These are phyloP conservation scores for Brachylomia viminalis DNA, from an alignment of 2,888 invertebrate genomes.

Conservation along the genomic window DNA sequence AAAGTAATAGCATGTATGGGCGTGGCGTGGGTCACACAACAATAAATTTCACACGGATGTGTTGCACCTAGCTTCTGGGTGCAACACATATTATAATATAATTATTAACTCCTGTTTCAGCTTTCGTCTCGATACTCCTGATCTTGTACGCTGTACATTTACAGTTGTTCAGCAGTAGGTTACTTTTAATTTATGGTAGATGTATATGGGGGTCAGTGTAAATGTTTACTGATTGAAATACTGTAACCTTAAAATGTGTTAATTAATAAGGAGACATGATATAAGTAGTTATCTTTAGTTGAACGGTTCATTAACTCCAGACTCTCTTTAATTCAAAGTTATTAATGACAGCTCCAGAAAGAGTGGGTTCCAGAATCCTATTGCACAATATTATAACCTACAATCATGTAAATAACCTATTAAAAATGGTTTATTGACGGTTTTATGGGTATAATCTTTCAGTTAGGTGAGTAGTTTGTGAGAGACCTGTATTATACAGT, in stretches of 20 bases:
- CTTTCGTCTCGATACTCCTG: background rate
- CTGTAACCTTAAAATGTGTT: background rate
- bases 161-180: background rate
- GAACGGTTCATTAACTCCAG: background rate
- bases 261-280: background rate
- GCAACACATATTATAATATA: too few species aligned
- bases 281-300: too few species aligned
- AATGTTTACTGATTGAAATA: background rate
- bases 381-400: slow-evolving; percentile 15
- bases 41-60: too few species aligned
- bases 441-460: background rate
- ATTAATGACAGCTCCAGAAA: background rate
- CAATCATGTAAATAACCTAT: slow-evolving; percentile 8
- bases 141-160: background rate
- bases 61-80: too few species aligned
- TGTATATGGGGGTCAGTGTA: too few species aligned
- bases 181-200: background rate
- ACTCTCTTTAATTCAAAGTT: background rate
- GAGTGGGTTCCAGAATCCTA: background rate
- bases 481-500: background rate
- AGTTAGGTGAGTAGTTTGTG: background rate
- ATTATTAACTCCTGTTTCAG: too few species aligned
- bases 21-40: too few species aligned
- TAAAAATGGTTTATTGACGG: background rate
- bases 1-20: too few species aligned